These are phyloP conservation scores for Andrena praecox DNA, from an alignment of 2,888 invertebrate genomes.

Conservation along the genomic window DNA sequence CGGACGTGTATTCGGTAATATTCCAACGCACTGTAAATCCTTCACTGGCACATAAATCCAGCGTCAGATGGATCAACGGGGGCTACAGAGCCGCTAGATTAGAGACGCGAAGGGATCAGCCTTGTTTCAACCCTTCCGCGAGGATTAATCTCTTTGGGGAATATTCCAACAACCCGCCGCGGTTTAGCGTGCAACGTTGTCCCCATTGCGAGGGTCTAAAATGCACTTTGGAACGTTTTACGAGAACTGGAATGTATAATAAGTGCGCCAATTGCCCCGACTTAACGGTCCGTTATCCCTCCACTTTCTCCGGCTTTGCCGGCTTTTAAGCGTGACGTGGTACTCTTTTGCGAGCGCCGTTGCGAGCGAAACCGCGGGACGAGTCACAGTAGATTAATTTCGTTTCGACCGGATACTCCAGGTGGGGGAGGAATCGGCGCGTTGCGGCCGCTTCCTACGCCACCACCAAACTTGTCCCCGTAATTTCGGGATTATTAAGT, in stretches of 20 bases:
- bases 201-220: conserved; percentile 44
- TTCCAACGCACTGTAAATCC: conserved; percentile 37
- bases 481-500: conserved; percentile 16
- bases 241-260: conserved; percentile 1
- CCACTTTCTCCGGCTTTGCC: conserved; percentile 17
- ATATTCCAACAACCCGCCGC: conserved; percentile 57
- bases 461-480: background rate
- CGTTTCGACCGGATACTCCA: conserved; percentile 27
- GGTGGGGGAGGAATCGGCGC: background rate
- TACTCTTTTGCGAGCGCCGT: background rate
- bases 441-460: background rate
- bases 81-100: conserved; percentile 58
- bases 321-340: background rate
- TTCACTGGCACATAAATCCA: conserved; percentile 57
- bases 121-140: conserved; percentile 59
- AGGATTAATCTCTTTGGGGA: conserved; percentile 53
- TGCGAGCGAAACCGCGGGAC: conserved; percentile 15
- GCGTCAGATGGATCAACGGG: conserved; percentile 40
- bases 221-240: conserved; percentile 44
- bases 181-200: background rate
- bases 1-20: conserved; percentile 9
- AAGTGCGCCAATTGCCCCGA: conserved; percentile 40
- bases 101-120: conserved; percentile 48
- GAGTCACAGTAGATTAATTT: background rate
- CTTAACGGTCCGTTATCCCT: conserved; percentile 17